Conservation (phyloP, 2,797 vertebrate genomes). For the Hydrocynus forskahlii region DNA sequence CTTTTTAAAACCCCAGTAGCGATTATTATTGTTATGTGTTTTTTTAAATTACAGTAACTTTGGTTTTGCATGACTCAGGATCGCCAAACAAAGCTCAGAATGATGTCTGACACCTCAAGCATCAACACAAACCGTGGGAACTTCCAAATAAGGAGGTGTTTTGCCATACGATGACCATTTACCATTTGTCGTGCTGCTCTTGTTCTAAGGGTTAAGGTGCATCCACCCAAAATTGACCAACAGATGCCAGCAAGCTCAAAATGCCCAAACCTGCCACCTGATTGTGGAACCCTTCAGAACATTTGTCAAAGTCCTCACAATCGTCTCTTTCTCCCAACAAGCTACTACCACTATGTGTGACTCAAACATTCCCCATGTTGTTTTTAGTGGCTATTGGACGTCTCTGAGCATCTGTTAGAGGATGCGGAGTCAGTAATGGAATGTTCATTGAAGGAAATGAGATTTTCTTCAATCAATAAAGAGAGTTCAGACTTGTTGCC, state of each 20-base stretch:
- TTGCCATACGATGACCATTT: no score
- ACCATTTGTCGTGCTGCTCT: no score
- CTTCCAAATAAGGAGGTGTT: no score
- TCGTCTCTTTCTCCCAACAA: not conserved
- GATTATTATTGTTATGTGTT: no score
- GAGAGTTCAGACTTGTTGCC: not conserved
- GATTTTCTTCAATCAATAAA: slow-evolving; percentile 19
- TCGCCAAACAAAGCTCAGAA: no score
- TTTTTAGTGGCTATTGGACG: not conserved
- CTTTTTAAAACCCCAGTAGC: no score
- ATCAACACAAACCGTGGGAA: no score
- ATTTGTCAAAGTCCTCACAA: not conserved
- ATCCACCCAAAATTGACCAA: not conserved
- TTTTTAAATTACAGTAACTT: no score
- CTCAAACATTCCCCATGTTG: not conserved
- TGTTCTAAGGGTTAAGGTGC: no score
- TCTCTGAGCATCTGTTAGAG: not conserved
- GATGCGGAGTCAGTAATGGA: not conserved
- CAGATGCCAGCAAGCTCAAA: not conserved
- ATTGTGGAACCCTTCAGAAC: not conserved
- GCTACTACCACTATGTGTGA: not conserved
- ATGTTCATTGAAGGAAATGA: slow-evolving; percentile 9
- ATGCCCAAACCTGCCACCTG: not conserved
- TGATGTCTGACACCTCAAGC: no score
- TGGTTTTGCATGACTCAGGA: no score